Evolutionary conservation across 37 sponge, comb jelly and placozoan genomes (phyloP), one percentile per base, ranked within the genome.

Genomic region (Bolinopsis microptera): DNA sequence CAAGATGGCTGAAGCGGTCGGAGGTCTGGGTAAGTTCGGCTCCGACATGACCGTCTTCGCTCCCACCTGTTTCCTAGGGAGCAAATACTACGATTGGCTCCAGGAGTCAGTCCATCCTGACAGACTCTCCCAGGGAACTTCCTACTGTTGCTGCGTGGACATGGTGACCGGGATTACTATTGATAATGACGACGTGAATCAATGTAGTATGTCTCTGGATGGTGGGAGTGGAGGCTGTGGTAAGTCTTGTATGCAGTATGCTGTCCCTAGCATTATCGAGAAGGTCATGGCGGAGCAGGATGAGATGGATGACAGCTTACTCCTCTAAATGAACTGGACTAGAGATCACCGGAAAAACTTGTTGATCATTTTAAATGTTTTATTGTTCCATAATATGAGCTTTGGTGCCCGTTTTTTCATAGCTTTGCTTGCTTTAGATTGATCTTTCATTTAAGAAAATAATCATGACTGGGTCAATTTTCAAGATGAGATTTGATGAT

Each of bases 71-170:
- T 39, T 33, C 3, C n/a, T 25, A 28, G 90, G 35, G 30, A 86
- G 61, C 30, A 22, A 86, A 2, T 86, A 86, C 61, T 86, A 86
- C 61, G 13, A 1, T 25, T 86, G 23, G 38, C 61, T 39, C 0
- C 90, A 86, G 61, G 5, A 28, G 3, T 41, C 24, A 21, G 90
- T 86, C 2, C 90, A 86, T 27, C 90, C 90, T 23, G 90, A 86
- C 61, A 0, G 48, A 38, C 1, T 39, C 1, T 41, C 90, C 41
- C 27, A 36, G 5, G 48, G 61, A 8, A 23, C 5, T 35, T n/a
- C 24, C 25, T 41, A 40, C 27, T 86, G 90, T 30, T 86, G 90
- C 90, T 86, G 90, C 39, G 90, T 86, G n/a, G 41, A 38, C 48
- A 86, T 86, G 90, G 61, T 26, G 2, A 86, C 90, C 0, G 90